Base-by-base conservation (phyloP, 2,797 vertebrate genomes). In the Trachops cirrhosus region DNA sequence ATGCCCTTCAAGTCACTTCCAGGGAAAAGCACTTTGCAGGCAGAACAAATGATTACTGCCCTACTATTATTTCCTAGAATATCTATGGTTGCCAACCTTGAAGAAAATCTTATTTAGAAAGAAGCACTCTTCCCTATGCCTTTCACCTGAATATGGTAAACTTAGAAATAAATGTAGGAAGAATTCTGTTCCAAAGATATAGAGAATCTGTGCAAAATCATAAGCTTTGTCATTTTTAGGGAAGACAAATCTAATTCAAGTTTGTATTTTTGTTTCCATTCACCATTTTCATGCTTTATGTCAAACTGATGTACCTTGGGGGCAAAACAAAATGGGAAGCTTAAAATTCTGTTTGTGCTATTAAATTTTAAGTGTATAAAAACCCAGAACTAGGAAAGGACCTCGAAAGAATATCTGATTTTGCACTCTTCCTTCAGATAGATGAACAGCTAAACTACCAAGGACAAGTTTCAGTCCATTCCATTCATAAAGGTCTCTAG, bases 71-170 rank as follows among this genome's bases (percentile, higher is more conserved):
- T 91, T 90, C 70, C 75, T 59, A 54, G 14, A 57, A 48, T 39
- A 79, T 52, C 2, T 5, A 75, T 54, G 46, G 50, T 82, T 82
- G 59, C 41, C 82, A 92, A 83, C 39, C 83, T 92, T 95, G 59
- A 74, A 89, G 74, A 82, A 80, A 96, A 75, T 62, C 50, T 79
- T 74, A 78, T 75, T 97, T 70, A 34, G 67, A 95, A 96, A 50
- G 70, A 82, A 82, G 78, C n/a, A 39, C 19, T 68, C 44, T 70
- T 82, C 50, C 24, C 19, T 29, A 24, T 64, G 62, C 54, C 29
- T 93, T 80, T 80, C 62, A 82, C 46, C 22, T 74, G 64, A 86
- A 50, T 83, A 44, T 37, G 92, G 84, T 75, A 83, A 90, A 68
- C 52, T 50, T 71, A 79, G 50, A 71, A 79, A 84, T 88, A 92